phyloP scores from a whole-genome alignment of 2,113 vertebrate genomes.

The Oncorhynchus kisutch region DNA sequence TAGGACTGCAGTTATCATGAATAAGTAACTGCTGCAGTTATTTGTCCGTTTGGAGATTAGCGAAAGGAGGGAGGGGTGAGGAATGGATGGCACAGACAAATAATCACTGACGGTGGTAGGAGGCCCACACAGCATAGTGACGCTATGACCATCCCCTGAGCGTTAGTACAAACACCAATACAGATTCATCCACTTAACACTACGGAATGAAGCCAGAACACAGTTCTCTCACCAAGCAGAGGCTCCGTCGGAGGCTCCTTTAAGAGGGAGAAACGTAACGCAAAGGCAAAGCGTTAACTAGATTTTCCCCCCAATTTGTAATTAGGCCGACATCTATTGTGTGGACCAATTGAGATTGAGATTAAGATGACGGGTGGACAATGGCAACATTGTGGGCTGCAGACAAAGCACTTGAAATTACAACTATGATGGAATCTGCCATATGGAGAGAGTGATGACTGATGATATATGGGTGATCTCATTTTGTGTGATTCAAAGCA shows the following conservation, averaged over 20 bases:
- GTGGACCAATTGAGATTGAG: not conserved
- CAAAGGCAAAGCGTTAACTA: conserved; percentile 59
- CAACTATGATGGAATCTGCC: not conserved
- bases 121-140: conserved; percentile 4
- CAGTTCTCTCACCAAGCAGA: conserved; percentile 70
- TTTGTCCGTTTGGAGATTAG: conserved; percentile 6
- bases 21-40: conserved; percentile 56
- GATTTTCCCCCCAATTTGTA: not conserved
- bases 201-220: conserved; percentile 43
- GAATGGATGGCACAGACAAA: conserved; percentile 25
- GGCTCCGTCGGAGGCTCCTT: conserved; percentile 67
- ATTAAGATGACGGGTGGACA: not conserved
- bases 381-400: not conserved
- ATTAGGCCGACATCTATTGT: not conserved
- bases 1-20: conserved; percentile 39
- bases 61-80: conserved; percentile 2
- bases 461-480: not conserved
- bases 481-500: too few relatives aligned
- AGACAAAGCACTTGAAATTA: not conserved
- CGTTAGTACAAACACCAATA: conserved; percentile 40
- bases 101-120: conserved; percentile 16
- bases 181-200: conserved; percentile 27
- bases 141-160: conserved; percentile 15
- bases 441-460: not conserved
- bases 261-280: conserved; percentile 56